These are phyloP conservation scores for Papilio glaucus DNA, from an alignment of 1,140 invertebrate species.

Conservation along the genomic window DNA sequence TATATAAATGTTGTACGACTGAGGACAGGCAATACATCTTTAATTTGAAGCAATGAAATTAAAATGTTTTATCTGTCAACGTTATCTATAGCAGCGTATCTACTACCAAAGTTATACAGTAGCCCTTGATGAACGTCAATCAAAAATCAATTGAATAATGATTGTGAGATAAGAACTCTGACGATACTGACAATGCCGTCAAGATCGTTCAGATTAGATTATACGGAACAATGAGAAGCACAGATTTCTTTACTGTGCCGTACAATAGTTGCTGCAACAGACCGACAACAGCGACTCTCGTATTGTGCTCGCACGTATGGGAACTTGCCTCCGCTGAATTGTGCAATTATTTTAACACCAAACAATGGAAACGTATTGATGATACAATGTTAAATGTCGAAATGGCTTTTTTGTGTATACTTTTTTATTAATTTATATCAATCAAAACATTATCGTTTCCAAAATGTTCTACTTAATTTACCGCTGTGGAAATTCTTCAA, in stretches of 20 bases:
- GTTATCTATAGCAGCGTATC: background rate
- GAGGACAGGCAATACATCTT: too few species aligned
- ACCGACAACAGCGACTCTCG: slow-evolving; percentile 27
- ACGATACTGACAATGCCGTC: slow-evolving; percentile 19
- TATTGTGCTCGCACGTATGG: slow-evolving; percentile 45
- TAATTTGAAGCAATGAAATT: too few species aligned
- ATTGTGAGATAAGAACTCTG: slow-evolving; percentile 9
- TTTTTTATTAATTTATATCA: background rate
- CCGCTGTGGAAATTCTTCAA: too few species aligned
- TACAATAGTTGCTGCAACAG: slow-evolving; percentile 30
- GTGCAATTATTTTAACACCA: slow-evolving; percentile 52
- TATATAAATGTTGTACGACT: too few species aligned
- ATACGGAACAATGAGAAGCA: slow-evolving; percentile 24
- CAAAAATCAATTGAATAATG: slow-evolving; percentile 24
- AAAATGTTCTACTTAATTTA: too few species aligned
- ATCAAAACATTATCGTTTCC: too few species aligned
- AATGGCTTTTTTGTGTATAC: background rate
- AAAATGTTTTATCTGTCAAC: too few species aligned
- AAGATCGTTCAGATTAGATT: slow-evolving; percentile 27
- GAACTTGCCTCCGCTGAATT: slow-evolving; percentile 44
- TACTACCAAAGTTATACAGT: slow-evolving; percentile 7
- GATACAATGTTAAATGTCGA: slow-evolving; percentile 30
- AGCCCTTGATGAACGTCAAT: slow-evolving; percentile 12
- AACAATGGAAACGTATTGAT: slow-evolving; percentile 46
- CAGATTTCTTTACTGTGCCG: slow-evolving; percentile 11